Percentiles rank a stretch among this genome's conserved stretches.
Evolutionary conservation across 2,797 vertebrate species (phyloP).

Genomic region (Acanthiza pusilla): DNA sequence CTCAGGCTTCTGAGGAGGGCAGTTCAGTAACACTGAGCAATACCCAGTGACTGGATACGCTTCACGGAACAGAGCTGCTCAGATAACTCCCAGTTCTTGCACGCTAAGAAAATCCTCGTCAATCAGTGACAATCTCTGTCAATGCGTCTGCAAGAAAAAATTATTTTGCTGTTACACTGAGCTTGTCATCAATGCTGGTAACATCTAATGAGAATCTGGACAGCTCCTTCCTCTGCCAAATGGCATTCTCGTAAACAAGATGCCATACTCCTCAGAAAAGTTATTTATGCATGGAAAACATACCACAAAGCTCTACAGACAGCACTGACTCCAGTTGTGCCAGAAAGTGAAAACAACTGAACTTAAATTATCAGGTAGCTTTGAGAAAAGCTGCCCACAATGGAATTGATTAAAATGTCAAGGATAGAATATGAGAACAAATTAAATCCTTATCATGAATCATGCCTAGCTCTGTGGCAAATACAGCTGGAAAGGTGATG

Average conservation of each 20-base stretch:
- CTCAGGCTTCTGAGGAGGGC: not conserved
- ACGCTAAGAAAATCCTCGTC: not conserved
- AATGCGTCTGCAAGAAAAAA: not conserved
- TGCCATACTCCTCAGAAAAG: not conserved
- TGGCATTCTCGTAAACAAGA: not conserved
- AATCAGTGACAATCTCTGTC: not conserved
- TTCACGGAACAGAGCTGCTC: not conserved
- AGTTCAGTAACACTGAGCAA: not conserved
- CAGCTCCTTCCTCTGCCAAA: not conserved
- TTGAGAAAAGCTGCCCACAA: not conserved
- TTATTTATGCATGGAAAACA: not conserved
- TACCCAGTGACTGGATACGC: not conserved
- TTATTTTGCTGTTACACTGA: not conserved
- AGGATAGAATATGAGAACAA: not conserved
- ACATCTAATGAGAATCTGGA: not conserved
- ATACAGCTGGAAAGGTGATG: not conserved
- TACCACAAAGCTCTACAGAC: not conserved
- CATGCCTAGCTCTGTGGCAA: not conserved
- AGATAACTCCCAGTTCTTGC: not conserved
- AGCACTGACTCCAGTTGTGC: not conserved
- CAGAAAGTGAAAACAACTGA: not conserved
- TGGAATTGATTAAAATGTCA: not conserved
- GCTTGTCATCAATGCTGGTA: not conserved
- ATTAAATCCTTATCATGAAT: not conserved
- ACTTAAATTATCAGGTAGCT: not conserved